Evolutionary conservation across 2,797 vertebrate genomes (phyloP), one percentile per base, ranked within the genome.

Genomic region (Sebastes trivittatus): DNA sequence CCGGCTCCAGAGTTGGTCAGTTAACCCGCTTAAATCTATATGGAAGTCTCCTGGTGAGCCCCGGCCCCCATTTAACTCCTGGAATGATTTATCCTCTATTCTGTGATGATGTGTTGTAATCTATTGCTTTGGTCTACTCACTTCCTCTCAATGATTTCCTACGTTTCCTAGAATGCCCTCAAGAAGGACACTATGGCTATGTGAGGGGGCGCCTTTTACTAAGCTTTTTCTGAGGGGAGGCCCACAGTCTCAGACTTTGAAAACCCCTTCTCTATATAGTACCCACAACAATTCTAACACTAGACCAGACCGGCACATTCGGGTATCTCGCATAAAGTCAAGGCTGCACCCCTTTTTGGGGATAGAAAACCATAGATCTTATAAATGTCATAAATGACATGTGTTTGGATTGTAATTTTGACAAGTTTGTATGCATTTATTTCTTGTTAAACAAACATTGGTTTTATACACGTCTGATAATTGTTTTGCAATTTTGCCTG

Each of bases 1-100:
- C 42, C 32, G 6, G 58, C 14, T 91, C 87, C 90, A 92, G 86
- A 87, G 55, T 74, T 62, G n/a, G 77, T 62, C 78, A 67, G 81
- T 85, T 72, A 77, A 84, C 74, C 75, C 59, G 77, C 66, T 77
- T 77, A 27, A 70, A 59, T 78, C 62, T 66, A 42, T 49, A 55
- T 65, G 23, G 71, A 77, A 82, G 79, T 76, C 75, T 77, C 64
- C 83, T 30, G 34, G 16, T 72, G 84, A 73, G 64, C 11, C 16
- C 13, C 7, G 11, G 49, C 30, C 60, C 18, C 49, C 73, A 61
- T 67, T 86, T 69, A 42, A 56, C 84, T 77, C 62, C 69, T 74
- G 27, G 36, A 70, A 69, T 11, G 68, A 68, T 72, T 59, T 20
- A 29, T 61, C 25, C 20, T 72, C 49, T 74, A 66, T 73, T 55